These are phyloP conservation scores for Palaemon carinicauda DNA, from an alignment of 1,140 invertebrate genomes.

Conservation along the genomic window DNA sequence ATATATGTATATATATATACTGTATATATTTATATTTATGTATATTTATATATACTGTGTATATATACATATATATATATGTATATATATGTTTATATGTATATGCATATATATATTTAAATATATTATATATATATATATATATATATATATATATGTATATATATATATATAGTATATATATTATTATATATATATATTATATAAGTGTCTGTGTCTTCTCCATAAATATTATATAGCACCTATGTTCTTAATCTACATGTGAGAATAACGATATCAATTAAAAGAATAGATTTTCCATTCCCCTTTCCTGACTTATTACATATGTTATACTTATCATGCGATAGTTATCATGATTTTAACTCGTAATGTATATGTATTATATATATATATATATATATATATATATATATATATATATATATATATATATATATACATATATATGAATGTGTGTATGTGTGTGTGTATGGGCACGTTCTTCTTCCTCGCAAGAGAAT, in stretches of 20 bases:
- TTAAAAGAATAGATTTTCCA: no score
- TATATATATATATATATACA: slow-evolving; percentile 16
- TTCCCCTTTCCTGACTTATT: no score
- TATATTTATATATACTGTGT: neutral
- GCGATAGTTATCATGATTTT: no score
- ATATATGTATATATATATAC: neutral
- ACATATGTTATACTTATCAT: no score
- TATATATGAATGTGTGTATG: slow-evolving; percentile 9
- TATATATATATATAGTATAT: slow-evolving; percentile 19
- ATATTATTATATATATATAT: neutral
- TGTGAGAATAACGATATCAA: no score
- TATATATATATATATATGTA: slow-evolving; percentile 13
- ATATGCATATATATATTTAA: neutral
- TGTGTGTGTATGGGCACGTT: no score
- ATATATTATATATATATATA: slow-evolving; percentile 60
- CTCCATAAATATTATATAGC: no score
- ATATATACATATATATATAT: slow-evolving; percentile 10
- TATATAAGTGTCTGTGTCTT: neutral
- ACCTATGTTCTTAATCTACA: no score
- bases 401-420: slow-evolving; percentile 14
- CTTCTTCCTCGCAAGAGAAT: no score
- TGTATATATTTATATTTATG: no score
- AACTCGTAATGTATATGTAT: slow-evolving; percentile 61
- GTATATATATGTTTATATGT: slow-evolving; percentile 13
- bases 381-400: slow-evolving; percentile 1